phyloP scores from a whole-genome alignment of 2,888 invertebrate species.

The Heliconius sara region DNA sequence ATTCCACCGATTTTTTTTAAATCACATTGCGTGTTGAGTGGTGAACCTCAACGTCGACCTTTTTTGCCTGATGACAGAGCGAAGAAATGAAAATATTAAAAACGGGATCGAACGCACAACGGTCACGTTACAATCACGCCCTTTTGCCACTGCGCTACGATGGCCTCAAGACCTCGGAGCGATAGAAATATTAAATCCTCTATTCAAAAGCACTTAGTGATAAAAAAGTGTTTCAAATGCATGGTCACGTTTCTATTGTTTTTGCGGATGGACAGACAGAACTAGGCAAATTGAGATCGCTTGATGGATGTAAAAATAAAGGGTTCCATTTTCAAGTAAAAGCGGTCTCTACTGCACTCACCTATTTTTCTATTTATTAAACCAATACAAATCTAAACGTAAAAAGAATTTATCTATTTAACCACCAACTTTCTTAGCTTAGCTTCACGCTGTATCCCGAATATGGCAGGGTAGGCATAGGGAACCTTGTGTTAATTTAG shows the following conservation, averaged over 20 bases:
- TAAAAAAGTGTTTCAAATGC: slow-evolving; percentile 11
- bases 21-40: background rate
- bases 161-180: too few species aligned
- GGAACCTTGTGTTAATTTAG: too few species aligned
- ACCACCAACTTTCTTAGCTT: too few species aligned
- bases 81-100: too few species aligned
- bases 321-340: background rate
- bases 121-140: too few species aligned
- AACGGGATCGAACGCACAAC: too few species aligned
- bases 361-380: background rate
- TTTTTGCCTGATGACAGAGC: too few species aligned
- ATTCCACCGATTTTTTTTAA: background rate
- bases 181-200: background rate
- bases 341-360: background rate
- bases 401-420: too few species aligned
- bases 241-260: slow-evolving; percentile 2
- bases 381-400: background rate
- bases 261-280: background rate
- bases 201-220: background rate
- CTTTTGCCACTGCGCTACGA: too few species aligned
- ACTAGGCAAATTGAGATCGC: slow-evolving; percentile 4
- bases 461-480: too few species aligned
- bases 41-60: background rate
- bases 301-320: background rate
- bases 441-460: too few species aligned